phyloP scores from a whole-genome alignment of 2,113 vertebrate genomes.

The Choloepus hoffmanni region DNA sequence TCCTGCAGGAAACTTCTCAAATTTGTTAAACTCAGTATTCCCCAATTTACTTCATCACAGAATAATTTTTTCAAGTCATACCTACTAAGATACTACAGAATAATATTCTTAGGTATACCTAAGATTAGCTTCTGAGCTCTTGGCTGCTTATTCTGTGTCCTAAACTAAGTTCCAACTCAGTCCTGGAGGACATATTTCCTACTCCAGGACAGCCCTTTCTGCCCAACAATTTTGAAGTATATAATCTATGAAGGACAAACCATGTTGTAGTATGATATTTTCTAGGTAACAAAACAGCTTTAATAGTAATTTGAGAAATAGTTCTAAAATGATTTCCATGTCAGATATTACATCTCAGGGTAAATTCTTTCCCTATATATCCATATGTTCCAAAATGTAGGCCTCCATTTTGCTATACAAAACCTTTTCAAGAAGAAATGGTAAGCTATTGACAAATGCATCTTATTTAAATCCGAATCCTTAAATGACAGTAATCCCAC shows the following conservation, averaged over 20 bases:
- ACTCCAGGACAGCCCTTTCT: background rate
- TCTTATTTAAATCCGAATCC: constrained; percentile 67
- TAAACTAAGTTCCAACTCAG: background rate
- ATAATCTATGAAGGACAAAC: background rate
- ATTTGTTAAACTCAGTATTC: constrained; percentile 8
- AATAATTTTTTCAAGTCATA: background rate
- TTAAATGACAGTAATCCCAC: constrained; percentile 58
- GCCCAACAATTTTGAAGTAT: background rate
- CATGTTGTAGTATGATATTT: background rate
- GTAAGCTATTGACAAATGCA: constrained; percentile 42
- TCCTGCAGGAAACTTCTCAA: background rate
- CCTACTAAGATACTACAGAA: background rate
- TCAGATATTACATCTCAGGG: background rate
- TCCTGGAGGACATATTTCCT: background rate
- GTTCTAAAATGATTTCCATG: constrained; percentile 46
- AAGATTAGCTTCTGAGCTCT: background rate
- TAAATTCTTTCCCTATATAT: background rate
- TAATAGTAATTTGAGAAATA: background rate
- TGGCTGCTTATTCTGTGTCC: background rate
- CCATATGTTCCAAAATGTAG: background rate
- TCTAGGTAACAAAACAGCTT: background rate
- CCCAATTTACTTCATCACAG: background rate
- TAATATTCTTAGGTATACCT: background rate
- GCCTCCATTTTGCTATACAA: background rate
- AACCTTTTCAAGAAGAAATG: constrained; percentile 56